Evolutionary conservation across 2,113 vertebrate genomes (phyloP), one percentile per base, ranked within the genome.

Genomic region (Merops nubicus): DNA sequence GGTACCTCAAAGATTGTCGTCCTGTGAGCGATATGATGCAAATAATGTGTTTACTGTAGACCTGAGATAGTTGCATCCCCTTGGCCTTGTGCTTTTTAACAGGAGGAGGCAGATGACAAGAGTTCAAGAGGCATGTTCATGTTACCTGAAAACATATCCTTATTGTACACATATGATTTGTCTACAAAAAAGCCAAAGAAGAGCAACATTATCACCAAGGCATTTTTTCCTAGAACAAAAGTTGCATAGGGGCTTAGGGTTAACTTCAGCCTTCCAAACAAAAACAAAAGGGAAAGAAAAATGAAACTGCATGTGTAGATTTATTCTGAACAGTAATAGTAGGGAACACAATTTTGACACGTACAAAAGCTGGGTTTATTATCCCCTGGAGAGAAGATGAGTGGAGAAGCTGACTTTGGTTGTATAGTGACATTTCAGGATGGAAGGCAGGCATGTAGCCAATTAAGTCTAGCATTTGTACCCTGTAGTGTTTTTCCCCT

Each of bases 391-490:
- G 91, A 92, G 95, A 94, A 92, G 85, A 97, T 86, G 92, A 95
- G 95, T 95, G 64, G 90, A 95, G 79, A 89, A 91, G 47, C 69
- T 96, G 85, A 96, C 92, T 94, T 80, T 91, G 90, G 93, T 70
- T 96, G 63, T 83, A 77, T 29, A 92, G 93, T 96, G 96, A 97
- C 96, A 96, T 96, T 96, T 96, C 92, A 95, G 92, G 90, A 97
- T 96, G 83, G 92, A 92, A 92, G 88, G 79, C 23, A 96, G 62
- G 79, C 96, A 81, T 93, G 88, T 72, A 95, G 88, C 83, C 95
- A 97, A 96, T 97, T 97, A 95, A 96, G 80, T 84, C 83, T 96
- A 96, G 76, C 83, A 93, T 96, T 97, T 96, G 92, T 96, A 97
- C 87, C 96, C 95, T 92, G 95, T 94, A 94, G 96, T 91, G 93